phyloP scores from a whole-genome alignment of 2,888 invertebrate genomes.

The Osedax fenrisi region DNA sequence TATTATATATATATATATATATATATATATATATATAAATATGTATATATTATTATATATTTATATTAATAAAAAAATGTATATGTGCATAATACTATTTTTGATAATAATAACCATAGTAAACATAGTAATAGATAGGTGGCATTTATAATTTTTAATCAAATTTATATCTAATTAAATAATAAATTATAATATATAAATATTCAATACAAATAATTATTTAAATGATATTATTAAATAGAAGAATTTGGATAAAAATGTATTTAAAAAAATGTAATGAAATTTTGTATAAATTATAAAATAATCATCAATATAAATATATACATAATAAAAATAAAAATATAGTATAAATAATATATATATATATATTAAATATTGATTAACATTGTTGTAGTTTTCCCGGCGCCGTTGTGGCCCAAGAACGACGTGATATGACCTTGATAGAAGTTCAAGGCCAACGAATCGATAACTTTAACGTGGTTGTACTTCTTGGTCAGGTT shows the following conservation, averaged over 20 bases:
- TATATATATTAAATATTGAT: conserved; percentile 23
- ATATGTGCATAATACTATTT: too few species aligned
- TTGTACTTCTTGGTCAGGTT: conserved; percentile 57
- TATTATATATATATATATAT: too few species aligned
- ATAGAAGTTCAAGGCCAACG: conserved; percentile 65
- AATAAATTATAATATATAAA: too few species aligned
- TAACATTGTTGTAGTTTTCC: conserved; percentile 79
- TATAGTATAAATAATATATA: neutral
- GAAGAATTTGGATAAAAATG: neutral
- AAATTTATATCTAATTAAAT: too few species aligned
- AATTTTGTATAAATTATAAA: neutral
- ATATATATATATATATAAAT: too few species aligned
- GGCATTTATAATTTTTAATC: too few species aligned
- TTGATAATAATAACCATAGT: too few species aligned
- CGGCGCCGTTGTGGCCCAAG: conserved; percentile 78
- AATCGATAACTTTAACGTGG: conserved; percentile 56
- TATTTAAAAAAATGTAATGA: neutral
- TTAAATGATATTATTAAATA: too few species aligned
- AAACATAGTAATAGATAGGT: too few species aligned
- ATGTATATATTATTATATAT: too few species aligned
- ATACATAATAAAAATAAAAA: neutral
- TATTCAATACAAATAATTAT: too few species aligned
- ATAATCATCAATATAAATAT: neutral
- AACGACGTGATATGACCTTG: conserved; percentile 73
- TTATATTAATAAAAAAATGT: too few species aligned